These are phyloP conservation scores for Litocranius walleri DNA, from an alignment of 2,113 vertebrate genomes.

Conservation along the genomic window DNA sequence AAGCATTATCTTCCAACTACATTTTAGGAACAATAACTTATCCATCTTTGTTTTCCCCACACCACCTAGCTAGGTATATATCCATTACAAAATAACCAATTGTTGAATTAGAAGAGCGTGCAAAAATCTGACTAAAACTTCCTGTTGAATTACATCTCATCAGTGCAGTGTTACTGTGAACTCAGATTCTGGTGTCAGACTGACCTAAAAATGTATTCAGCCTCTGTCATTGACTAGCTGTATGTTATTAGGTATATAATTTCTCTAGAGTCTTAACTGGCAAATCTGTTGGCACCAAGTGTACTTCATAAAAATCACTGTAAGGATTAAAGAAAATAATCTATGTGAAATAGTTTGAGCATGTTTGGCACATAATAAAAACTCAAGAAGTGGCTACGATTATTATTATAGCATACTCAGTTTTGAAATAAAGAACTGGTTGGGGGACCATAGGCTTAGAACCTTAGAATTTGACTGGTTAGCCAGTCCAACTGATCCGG, in stretches of 20 bases:
- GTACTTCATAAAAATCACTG: neutral
- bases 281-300: neutral
- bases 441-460: neutral
- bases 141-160: neutral
- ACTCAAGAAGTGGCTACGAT: neutral
- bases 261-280: neutral
- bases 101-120: constrained; percentile 12
- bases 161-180: neutral
- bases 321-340: neutral
- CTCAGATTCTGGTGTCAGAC: neutral
- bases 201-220: neutral
- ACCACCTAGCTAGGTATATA: neutral
- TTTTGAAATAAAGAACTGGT: neutral
- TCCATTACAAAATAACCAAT: neutral
- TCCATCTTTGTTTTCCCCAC: neutral
- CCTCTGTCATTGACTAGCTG: neutral
- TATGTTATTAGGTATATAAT: neutral
- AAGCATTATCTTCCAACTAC: neutral
- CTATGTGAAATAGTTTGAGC: neutral
- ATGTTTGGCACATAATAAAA: neutral
- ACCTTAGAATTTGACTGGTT: neutral
- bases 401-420: neutral
- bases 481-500: neutral
- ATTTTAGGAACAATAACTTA: neutral
- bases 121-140: neutral